These are phyloP conservation scores for Cepphus grylle DNA, from an alignment of 2,113 vertebrate species.

Conservation along the genomic window DNA sequence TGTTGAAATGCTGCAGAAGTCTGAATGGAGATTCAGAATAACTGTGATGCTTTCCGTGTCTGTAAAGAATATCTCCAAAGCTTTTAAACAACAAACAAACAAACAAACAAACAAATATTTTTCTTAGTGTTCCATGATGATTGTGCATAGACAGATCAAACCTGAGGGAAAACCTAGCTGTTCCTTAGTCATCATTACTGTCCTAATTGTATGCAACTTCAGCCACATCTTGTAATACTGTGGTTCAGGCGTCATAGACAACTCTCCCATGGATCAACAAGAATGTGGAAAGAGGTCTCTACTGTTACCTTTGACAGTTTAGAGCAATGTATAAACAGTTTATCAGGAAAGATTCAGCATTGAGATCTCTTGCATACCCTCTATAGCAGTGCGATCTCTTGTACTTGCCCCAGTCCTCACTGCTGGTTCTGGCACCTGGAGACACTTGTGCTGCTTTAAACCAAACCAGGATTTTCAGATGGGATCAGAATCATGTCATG, in stretches of 20 bases:
- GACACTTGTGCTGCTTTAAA: background rate
- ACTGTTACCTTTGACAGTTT: background rate
- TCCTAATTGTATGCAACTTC: background rate
- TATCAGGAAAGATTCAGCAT: background rate
- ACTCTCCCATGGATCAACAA: background rate
- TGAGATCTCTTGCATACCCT: background rate
- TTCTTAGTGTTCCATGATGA: background rate
- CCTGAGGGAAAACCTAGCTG: background rate
- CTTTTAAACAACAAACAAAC: background rate
- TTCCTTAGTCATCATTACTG: background rate
- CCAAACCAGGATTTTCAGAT: background rate
- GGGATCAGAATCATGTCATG: background rate
- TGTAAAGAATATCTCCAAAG: background rate
- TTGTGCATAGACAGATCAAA: background rate
- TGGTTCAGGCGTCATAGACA: background rate
- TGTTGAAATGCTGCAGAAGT: background rate
- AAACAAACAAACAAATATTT: background rate
- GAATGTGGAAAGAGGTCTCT: background rate
- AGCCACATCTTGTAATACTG: background rate
- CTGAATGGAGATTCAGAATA: background rate
- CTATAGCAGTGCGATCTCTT: background rate
- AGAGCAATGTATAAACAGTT: background rate
- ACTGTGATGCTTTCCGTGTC: background rate
- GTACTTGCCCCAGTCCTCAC: background rate
- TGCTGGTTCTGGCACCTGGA: background rate